These are phyloP conservation scores for Teleopsis dalmanni DNA, from an alignment of 1,140 invertebrate species.

Conservation along the genomic window DNA sequence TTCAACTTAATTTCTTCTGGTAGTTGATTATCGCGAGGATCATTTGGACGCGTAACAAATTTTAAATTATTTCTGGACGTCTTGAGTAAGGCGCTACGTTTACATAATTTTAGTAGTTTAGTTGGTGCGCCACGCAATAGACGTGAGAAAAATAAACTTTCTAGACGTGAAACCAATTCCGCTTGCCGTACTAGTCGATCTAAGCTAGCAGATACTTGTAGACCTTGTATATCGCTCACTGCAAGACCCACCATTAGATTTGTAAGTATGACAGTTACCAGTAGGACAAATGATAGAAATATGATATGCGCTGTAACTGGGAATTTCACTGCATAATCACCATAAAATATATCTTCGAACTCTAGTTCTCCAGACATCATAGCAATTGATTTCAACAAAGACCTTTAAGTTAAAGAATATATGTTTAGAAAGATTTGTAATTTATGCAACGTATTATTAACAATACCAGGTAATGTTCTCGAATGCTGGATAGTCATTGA, in stretches of 20 bases:
- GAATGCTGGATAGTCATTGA: slow-evolving; percentile 67
- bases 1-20: slow-evolving; percentile 64
- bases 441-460: neutral
- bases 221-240: slow-evolving; percentile 74
- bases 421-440: neutral
- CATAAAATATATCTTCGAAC: slow-evolving; percentile 76
- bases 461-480: slow-evolving; percentile 46
- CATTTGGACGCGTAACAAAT: slow-evolving; percentile 66
- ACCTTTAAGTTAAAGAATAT: slow-evolving; percentile 25
- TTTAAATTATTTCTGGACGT: slow-evolving; percentile 62
- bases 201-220: slow-evolving; percentile 71
- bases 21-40: slow-evolving; percentile 67
- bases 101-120: slow-evolving; percentile 55
- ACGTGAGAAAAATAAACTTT: slow-evolving; percentile 72
- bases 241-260: slow-evolving; percentile 79
- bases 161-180: slow-evolving; percentile 68
- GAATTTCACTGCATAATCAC: slow-evolving; percentile 48
- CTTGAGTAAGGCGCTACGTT: slow-evolving; percentile 61
- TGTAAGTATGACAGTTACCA: slow-evolving; percentile 78
- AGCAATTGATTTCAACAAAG: slow-evolving; percentile 69
- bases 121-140: slow-evolving; percentile 58
- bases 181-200: slow-evolving; percentile 72
- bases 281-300: slow-evolving; percentile 67
- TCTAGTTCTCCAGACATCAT: slow-evolving; percentile 87
- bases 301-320: slow-evolving; percentile 66